Evolutionary conservation across 2,797 vertebrate species (phyloP).

Genomic region (Schizopygopsis malacanthus): DNA sequence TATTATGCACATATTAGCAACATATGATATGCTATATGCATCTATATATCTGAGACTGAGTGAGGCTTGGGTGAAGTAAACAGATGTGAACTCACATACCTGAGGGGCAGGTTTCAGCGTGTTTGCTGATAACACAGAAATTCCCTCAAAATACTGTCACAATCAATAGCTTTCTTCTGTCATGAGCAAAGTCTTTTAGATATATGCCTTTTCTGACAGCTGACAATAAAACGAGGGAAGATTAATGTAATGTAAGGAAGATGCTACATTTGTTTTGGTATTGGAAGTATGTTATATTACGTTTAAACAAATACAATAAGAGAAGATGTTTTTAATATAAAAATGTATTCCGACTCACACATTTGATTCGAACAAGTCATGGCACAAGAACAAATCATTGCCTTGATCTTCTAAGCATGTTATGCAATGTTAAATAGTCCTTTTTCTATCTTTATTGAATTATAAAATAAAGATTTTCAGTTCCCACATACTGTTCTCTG

Average conservation of each 20-base stretch:
- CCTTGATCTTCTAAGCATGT: not conserved
- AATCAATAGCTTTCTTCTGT: not conserved
- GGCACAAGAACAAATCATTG: not conserved
- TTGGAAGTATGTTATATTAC: not conserved
- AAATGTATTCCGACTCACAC: too few relatives aligned
- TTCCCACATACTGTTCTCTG: not conserved
- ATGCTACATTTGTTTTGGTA: not conserved
- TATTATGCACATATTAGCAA: not conserved
- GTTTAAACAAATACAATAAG: not conserved
- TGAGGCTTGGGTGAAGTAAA: conserved; percentile 41
- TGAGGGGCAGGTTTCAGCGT: conserved; percentile 72
- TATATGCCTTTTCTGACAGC: not conserved
- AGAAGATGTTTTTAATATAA: not conserved
- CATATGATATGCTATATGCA: not conserved
- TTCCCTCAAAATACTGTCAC: conserved; percentile 53
- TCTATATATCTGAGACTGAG: not conserved
- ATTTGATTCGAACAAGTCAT: not conserved
- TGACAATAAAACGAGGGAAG: not conserved
- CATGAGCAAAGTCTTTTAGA: conserved; percentile 6
- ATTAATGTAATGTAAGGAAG: not conserved
- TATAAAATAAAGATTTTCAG: not conserved
- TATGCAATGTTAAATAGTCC: not conserved
- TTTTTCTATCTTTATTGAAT: not conserved
- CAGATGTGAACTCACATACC: conserved; percentile 66
- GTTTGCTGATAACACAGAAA: conserved; percentile 70